Evolutionary conservation across 2,113 vertebrate genomes (phyloP).

Genomic region (Hypocryptadius cinnamomeus): DNA sequence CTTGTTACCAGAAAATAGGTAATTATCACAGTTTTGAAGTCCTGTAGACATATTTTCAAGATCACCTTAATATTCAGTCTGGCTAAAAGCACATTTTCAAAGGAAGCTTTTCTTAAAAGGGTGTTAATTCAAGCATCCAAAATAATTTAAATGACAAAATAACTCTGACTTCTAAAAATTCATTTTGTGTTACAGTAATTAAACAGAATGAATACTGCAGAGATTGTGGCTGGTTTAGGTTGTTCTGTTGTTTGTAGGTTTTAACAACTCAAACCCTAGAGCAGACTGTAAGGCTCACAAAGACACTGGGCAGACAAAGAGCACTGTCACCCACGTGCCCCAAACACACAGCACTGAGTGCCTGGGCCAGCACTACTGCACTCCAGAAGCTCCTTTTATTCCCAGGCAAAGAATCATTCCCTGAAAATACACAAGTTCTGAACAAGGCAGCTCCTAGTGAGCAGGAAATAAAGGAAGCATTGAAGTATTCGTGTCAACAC

Average conservation of each 20-base stretch:
- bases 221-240: not conserved
- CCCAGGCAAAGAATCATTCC: not conserved
- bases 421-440: not conserved
- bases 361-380: not conserved
- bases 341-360: not conserved
- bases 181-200: not conserved
- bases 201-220: not conserved
- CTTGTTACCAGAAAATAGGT: not conserved
- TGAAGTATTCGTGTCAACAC: not conserved
- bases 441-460: not conserved
- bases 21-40: not conserved
- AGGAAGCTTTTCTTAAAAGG: not conserved
- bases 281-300: not conserved
- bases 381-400: not conserved
- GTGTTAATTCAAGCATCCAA: not conserved
- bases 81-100: not conserved
- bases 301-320: not conserved
- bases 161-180: not conserved
- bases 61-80: not conserved
- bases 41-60: not conserved
- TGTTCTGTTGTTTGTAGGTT: not conserved
- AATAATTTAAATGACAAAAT: not conserved
- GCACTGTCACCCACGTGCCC: not conserved
- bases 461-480: not conserved
- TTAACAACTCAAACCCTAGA: not conserved